Base-by-base conservation (phyloP, 1,140 invertebrate species). In the Caenorhabditis inopinata region DNA sequence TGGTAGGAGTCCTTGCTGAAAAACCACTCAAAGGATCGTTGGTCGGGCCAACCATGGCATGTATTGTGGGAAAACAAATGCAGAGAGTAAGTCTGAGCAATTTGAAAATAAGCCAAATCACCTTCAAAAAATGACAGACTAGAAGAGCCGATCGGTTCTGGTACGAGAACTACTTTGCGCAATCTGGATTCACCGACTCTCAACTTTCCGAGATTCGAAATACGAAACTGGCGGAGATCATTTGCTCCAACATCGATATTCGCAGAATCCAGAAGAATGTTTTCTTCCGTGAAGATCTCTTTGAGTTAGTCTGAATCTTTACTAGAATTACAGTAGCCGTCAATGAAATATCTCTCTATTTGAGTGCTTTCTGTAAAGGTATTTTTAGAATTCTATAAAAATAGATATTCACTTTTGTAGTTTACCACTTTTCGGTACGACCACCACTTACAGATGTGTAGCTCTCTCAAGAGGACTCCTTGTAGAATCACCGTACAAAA, bases 61-160 rank as follows among this genome's bases (percentile, higher is more conserved):
- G 94, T 85, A 92, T 96, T 29, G 91, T 97, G 21, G 92, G 92
- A 5, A 93, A 94, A 85, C 95, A 96, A 89, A 95, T 96, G 89
- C 83, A 85, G 68, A 85, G 83, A 23, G 85, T 87, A 1, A 88
- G 91, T 89, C 14, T 47, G 47, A 9, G 29, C 29, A 25, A 12
- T 21, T 35, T 49, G 1, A 6, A 47, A 14, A 42, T 7, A 5
- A 42, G 14, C 14, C 14, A 16, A n/a, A n/a, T n/a, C n/a, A n/a
- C n/a, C n/a, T n/a, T n/a, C n/a, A n/a, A n/a, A n/a, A 9, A 76
- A 1, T 83, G 79, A 16, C 21, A 84, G 81, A 87, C 85, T 45
- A 88, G 79, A 80, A 45, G 74, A 49, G 86, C 87, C 21, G 87
- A 88, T 79, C 84, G 87, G 12, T 89, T 89, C 80, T 88, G 88